These are phyloP conservation scores for Corythucha ciliata DNA, from an alignment of 2,888 invertebrate species.

Conservation along the genomic window DNA sequence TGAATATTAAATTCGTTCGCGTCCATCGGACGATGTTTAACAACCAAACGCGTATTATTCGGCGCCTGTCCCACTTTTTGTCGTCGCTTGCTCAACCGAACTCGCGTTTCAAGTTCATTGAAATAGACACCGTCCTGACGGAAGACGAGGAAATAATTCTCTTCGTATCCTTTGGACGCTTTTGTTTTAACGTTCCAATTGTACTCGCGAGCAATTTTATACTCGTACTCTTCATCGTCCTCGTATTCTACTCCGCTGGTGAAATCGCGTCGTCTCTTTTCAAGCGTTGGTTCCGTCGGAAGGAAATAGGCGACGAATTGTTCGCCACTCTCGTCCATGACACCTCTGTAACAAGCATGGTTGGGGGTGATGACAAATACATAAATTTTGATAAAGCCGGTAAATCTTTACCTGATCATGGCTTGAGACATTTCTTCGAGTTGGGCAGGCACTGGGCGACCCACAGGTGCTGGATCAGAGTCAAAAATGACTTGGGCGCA, in stretches of 20 bases:
- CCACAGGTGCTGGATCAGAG: slow-evolving; percentile 90
- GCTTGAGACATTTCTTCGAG: slow-evolving; percentile 98
- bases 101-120: slow-evolving; percentile 89
- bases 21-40: slow-evolving; percentile 79
- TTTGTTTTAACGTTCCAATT: slow-evolving; percentile 99
- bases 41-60: slow-evolving; percentile 73
- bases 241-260: slow-evolving; percentile 65
- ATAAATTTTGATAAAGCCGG: neutral
- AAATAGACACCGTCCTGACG: slow-evolving; percentile 86
- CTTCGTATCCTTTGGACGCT: slow-evolving; percentile 87
- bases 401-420: slow-evolving; percentile 71
- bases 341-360: slow-evolving; percentile 60
- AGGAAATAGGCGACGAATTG: slow-evolving; percentile 98
- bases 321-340: slow-evolving; percentile 97
- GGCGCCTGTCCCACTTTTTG: slow-evolving; percentile 60
- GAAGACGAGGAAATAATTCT: slow-evolving; percentile 92
- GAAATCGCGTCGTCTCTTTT: slow-evolving; percentile 76
- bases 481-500: slow-evolving; percentile 98
- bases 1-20: slow-evolving; percentile 80
- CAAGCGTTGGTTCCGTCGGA: slow-evolving; percentile 84
- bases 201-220: slow-evolving; percentile 94
- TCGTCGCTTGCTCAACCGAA: slow-evolving; percentile 84
- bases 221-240: slow-evolving; percentile 90
- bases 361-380: neutral
- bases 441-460: slow-evolving; percentile 75